Evolutionary conservation across 2,888 invertebrate species (phyloP).

Genomic region (Omphaloscelis lunosa): DNA sequence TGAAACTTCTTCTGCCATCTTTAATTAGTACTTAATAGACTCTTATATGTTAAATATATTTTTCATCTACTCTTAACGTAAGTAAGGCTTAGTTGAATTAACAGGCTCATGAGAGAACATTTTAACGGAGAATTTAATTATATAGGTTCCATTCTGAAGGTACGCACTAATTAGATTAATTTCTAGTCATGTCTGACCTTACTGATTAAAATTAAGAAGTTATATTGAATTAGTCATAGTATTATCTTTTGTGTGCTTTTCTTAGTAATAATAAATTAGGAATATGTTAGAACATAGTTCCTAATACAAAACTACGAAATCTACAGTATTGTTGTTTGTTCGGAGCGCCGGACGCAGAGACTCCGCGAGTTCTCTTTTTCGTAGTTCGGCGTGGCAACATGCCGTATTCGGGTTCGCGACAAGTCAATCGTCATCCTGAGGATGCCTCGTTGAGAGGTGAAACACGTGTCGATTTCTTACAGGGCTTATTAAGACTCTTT

Average conservation of each 20-base stretch:
- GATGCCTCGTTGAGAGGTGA: too few relatives aligned
- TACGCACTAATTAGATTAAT: constrained; percentile 13
- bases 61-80: constrained; percentile 6
- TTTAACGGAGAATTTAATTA: constrained; percentile 32
- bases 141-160: not conserved
- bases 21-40: not conserved
- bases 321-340: too few relatives aligned
- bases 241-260: not conserved
- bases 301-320: too few relatives aligned
- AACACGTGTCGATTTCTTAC: too few relatives aligned
- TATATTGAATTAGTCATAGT: not conserved
- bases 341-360: too few relatives aligned
- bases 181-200: not conserved
- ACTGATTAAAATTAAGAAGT: not conserved
- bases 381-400: too few relatives aligned
- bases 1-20: not conserved
- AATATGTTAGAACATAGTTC: not conserved
- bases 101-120: constrained; percentile 9
- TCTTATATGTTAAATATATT: not conserved
- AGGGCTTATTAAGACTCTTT: too few relatives aligned
- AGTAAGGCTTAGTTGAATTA: constrained; percentile 12
- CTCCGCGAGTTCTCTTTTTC: too few relatives aligned
- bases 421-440: too few relatives aligned
- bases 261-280: not conserved
- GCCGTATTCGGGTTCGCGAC: too few relatives aligned